phyloP scores from a whole-genome alignment of 2,888 invertebrate species.

The Homarus gammarus region DNA sequence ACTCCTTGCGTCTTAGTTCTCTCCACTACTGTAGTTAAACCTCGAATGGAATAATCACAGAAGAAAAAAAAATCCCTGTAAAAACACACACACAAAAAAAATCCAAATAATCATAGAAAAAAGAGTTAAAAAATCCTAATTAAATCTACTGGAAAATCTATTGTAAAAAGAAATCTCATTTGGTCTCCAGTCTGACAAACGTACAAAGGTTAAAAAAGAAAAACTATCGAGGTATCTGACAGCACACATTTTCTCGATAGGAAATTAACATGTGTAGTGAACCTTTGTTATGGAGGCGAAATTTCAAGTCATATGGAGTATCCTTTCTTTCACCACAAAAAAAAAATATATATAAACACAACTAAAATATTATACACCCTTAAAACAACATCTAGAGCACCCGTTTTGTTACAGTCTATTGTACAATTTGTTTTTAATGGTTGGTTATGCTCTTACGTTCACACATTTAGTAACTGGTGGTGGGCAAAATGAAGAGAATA shows the following conservation, averaged over 20 bases:
- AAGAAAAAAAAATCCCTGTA: neutral
- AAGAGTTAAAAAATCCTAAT: neutral
- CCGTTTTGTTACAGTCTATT: neutral
- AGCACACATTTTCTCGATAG: neutral
- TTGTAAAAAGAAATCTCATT: neutral
- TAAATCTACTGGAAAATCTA: neutral
- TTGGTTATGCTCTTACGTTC: neutral
- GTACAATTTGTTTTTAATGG: neutral
- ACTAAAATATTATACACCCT: too few species aligned
- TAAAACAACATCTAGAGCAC: neutral
- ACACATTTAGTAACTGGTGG: neutral
- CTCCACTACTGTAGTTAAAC: neutral
- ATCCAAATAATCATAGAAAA: neutral
- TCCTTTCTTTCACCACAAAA: too few species aligned
- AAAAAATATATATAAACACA: too few species aligned
- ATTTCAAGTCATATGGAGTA: too few species aligned
- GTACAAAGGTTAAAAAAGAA: neutral
- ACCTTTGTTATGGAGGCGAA: too few species aligned
- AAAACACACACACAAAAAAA: neutral
- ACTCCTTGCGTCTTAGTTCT: neutral
- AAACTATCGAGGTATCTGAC: neutral
- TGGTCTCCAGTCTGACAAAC: neutral
- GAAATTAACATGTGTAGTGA: neutral
- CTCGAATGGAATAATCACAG: neutral
- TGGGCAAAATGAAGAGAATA: constrained; percentile 6